Base-by-base conservation (phyloP, 2,888 invertebrate species). In the Cerceris rybyensis region DNA sequence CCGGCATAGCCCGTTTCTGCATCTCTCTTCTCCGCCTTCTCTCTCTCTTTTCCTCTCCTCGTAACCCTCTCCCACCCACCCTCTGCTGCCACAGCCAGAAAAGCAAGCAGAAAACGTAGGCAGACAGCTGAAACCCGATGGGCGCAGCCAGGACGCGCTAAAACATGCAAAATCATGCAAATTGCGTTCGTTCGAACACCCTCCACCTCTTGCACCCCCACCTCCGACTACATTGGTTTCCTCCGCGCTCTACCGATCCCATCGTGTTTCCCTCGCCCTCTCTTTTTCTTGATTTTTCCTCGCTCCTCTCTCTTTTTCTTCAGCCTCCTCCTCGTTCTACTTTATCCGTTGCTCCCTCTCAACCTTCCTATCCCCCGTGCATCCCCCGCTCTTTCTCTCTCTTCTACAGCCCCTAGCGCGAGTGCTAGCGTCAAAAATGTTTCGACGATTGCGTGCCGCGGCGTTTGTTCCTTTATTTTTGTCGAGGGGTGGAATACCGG, bases 161-260 rank as follows among this genome's bases (percentile, higher is more conserved):
- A 91, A 91, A 91, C 91, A 91, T 91, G 91, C 91, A 91, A 91
- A 91, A 90, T 90, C 87, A 91, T 91, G 91, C 91, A 91, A 91
- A 91, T 91, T 91, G 87, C 91, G 90, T 91, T 91, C 91, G 90
- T 90, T 91, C 90, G 87, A 89, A 87, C 87, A 87, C 88, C 81
- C 87, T 83, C 81, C 83, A 73, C 87, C 70, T 68, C 77, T 76
- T 81, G 77, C 75, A 64, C 82, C 82, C 73, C 86, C 82, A 67
- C 81, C 81, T 80, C 80, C 70, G 75, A 80, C 82, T 81, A 78
- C 74, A 78, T 66, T 61, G 72, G 71, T 77, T 82, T 85, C 83
- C 85, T 87, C 85, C 79, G 59, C 82, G 76, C 79, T 78, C 74
- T 72, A 83, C 80, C 81, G 81, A 83, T 78, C 79, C 70, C 72